Base-by-base conservation (phyloP, 2,888 invertebrate species). In the Anoplius nigerrimus region DNA sequence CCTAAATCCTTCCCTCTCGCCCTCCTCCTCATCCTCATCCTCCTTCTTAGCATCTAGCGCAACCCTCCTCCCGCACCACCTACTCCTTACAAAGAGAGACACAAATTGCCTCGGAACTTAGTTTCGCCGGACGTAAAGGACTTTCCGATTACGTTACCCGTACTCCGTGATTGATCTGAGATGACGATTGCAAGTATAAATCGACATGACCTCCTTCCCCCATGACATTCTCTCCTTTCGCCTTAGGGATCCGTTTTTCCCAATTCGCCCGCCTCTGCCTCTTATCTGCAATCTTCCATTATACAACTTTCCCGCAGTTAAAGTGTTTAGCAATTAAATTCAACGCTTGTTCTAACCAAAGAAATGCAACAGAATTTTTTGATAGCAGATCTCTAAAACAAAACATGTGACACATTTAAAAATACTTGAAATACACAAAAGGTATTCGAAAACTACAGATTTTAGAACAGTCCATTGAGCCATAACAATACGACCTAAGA, bases 31-130 rank as follows among this genome's bases (percentile, higher is more conserved):
- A 66, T 46, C 59, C 62, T 27, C 11, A 71, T 71, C 74, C 62
- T 62, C 72, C 70, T 66, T 42, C 15, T 6, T 6, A 34, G 8
- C 34, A 2, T 34, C 34, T 27, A 27, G 27, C 27, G 27, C 11
- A 46, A 5, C 48, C 46, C 2, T 16, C 43, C 56, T 43, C 16
- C 56, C 42, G 21, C 57, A 22, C 76, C 75, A 72, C 74, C 80
- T 78, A 75, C 82, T 82, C 79, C 82, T 86, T 80, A 85, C 86
- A 87, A 87, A 88, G 88, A 86, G 83, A 86, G 84, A 86, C 84
- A 83, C 85, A 87, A 88, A 88, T 88, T 88, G 88, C 84, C 86
- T 87, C 71, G 84, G 78, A 88, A 88, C 86, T 88, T 84, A 87
- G 87, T 88, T 88, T 88, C 81, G 83, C 72, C 75, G 82, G 84